These are phyloP conservation scores for Ceratoteleas bidentatus DNA, from an alignment of 1,140 invertebrate genomes.

Conservation along the genomic window DNA sequence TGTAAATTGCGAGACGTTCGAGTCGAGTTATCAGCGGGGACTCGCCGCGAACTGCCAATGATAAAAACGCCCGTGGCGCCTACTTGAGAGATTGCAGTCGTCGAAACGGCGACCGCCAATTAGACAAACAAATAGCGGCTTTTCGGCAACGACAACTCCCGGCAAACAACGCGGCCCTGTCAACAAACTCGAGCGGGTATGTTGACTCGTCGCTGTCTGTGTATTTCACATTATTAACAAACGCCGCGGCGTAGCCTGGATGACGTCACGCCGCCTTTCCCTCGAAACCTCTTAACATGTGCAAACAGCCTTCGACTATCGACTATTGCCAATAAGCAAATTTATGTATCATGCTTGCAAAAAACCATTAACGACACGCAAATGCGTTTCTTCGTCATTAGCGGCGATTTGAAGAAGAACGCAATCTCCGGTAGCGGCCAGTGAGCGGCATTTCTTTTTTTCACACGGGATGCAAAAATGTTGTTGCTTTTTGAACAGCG, in stretches of 20 bases:
- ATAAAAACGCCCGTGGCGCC: slow-evolving; percentile 58
- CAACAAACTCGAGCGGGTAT: no score
- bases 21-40: slow-evolving; percentile 49
- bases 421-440: background rate
- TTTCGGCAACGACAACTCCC: no score
- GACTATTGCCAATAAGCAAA: slow-evolving; percentile 66
- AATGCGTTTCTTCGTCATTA: slow-evolving; percentile 42
- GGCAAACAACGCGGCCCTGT: no score
- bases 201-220: slow-evolving; percentile 31
- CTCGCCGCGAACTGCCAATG: slow-evolving; percentile 21
- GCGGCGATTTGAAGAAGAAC: slow-evolving; percentile 9
- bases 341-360: slow-evolving; percentile 47
- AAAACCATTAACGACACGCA: slow-evolving; percentile 35
- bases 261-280: slow-evolving; percentile 79
- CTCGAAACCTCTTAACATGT: slow-evolving; percentile 73
- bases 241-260: slow-evolving; percentile 10
- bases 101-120: slow-evolving; percentile 47
- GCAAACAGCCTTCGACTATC: slow-evolving; percentile 69
- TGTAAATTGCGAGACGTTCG: slow-evolving; percentile 45
- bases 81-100: slow-evolving; percentile 55
- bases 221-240: slow-evolving; percentile 37
- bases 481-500: background rate
- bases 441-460: no score
- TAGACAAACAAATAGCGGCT: slow-evolving; percentile 64
- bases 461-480: no score